Evolutionary conservation across 2,113 vertebrate genomes (phyloP).

Genomic region (Penelope pileata): DNA sequence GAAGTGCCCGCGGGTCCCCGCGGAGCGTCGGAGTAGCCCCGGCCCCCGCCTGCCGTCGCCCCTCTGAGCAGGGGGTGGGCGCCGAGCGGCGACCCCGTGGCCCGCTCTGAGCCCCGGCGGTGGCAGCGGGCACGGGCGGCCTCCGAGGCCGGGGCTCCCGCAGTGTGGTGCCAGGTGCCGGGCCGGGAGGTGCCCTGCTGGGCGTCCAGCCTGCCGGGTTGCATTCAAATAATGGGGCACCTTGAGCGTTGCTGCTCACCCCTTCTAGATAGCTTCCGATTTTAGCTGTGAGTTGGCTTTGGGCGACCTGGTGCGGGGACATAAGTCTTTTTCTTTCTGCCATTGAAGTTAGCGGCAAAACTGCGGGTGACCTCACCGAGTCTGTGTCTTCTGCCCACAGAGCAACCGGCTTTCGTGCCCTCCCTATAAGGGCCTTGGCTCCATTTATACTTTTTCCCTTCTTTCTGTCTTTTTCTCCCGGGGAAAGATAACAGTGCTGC

Average conservation of each 20-base stretch:
- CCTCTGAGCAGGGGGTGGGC: no score
- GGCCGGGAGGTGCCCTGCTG: neutral
- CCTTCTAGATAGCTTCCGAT: neutral
- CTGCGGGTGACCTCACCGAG: neutral
- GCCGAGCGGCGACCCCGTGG: neutral
- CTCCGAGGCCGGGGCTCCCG: no score
- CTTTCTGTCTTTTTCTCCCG: neutral
- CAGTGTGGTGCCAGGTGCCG: no score
- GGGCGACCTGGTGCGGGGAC: no score
- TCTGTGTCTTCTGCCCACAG: neutral
- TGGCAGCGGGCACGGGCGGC: neutral
- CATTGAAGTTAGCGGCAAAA: neutral
- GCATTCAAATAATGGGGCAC: rapidly evolving
- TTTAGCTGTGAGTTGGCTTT: rapidly evolving
- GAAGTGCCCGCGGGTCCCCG: neutral
- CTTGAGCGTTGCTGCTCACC: neutral
- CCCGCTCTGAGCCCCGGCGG: neutral
- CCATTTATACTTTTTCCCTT: neutral
- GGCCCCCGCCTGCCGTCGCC: neutral
- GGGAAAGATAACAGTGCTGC: neutral
- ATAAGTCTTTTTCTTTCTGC: neutral
- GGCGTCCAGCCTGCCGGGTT: neutral
- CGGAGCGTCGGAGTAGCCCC: neutral
- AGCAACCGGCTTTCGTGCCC: neutral
- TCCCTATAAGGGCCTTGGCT: neutral